Evolutionary conservation across 53 echinoderm and acorn worm species (phyloP).

Genomic region (Henricia sp.): DNA sequence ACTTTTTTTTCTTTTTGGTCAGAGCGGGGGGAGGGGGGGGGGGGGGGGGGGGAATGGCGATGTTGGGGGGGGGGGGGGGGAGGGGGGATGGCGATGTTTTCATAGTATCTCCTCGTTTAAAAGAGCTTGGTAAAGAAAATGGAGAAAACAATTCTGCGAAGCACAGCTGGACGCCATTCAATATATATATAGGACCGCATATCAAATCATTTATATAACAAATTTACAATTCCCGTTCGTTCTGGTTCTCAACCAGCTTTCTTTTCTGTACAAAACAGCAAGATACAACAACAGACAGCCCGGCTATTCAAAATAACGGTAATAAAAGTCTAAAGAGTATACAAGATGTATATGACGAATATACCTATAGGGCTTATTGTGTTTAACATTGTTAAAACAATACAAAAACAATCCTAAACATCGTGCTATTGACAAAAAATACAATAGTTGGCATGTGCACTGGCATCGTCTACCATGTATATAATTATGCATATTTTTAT

Average conservation of each 20-base stretch:
- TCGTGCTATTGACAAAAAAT: constrained; percentile 46
- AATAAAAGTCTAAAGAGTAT: constrained; percentile 50
- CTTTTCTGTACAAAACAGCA: constrained; percentile 53
- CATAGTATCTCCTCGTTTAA: no score
- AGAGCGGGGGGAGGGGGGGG: no score
- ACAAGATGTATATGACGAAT: no score
- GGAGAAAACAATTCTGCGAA: no score
- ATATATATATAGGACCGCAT: no score
- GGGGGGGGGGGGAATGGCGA: no score
- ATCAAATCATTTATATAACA: constrained; percentile 41
- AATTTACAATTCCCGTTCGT: constrained; percentile 15
- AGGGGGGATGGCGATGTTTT: no score
- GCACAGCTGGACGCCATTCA: no score
- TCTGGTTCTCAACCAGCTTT: constrained; percentile 53
- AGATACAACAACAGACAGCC: constrained; percentile 55
- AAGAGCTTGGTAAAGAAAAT: no score
- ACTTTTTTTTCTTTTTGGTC: no score
- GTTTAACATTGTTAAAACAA: constrained; percentile 45
- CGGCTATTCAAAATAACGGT: constrained; percentile 45
- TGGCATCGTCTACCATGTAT: constrained; percentile 47
- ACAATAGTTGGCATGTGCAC: constrained; percentile 53
- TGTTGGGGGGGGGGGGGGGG: no score
- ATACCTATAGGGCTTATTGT: constrained; percentile 36
- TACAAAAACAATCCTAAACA: constrained; percentile 65
- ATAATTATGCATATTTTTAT: constrained; percentile 65